These are phyloP conservation scores for Neodiprion virginianus DNA, from an alignment of 1,140 invertebrate genomes.

Conservation along the genomic window DNA sequence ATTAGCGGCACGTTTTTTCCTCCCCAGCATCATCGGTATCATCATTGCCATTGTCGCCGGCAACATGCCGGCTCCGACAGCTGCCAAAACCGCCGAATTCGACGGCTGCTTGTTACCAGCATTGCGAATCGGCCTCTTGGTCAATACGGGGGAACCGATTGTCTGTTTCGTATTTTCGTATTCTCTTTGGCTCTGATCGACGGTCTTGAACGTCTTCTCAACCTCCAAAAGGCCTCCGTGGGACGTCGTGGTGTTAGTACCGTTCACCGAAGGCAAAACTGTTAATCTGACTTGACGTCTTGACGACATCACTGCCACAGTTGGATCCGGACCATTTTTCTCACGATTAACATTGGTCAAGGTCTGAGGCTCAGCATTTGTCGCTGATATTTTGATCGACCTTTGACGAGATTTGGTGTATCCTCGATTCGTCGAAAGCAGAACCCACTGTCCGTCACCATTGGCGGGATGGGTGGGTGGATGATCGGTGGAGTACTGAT, in stretches of 20 bases:
- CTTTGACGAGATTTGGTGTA: slow-evolving; percentile 63
- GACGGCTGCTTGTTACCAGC: slow-evolving; percentile 42
- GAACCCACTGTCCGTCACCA: slow-evolving; percentile 77
- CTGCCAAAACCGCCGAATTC: slow-evolving; percentile 70
- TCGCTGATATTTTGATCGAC: slow-evolving; percentile 56
- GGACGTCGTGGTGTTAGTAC: slow-evolving; percentile 73
- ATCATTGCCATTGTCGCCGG: slow-evolving; percentile 82
- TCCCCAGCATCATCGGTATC: slow-evolving; percentile 75
- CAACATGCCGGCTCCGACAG: slow-evolving; percentile 77
- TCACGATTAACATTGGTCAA: slow-evolving; percentile 31
- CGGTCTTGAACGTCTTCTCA: slow-evolving; percentile 72
- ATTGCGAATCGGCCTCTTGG: slow-evolving; percentile 45
- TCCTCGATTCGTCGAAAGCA: slow-evolving; percentile 78
- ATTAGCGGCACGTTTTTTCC: slow-evolving; percentile 47
- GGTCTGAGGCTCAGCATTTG: slow-evolving; percentile 59
- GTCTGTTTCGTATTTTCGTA: slow-evolving; percentile 56
- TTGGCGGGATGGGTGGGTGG: slow-evolving; percentile 65
- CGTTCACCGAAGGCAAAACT: slow-evolving; percentile 72
- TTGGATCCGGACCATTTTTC: slow-evolving; percentile 34
- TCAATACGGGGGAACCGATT: slow-evolving; percentile 33
- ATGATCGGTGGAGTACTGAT: slow-evolving; percentile 52
- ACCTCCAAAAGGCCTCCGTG: slow-evolving; percentile 79
- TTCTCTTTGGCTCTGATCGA: slow-evolving; percentile 67
- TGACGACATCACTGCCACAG: slow-evolving; percentile 48
- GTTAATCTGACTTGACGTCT: slow-evolving; percentile 69